Conservation (phyloP, 2,888 invertebrate species). For the Drosophila picticornis region DNA sequence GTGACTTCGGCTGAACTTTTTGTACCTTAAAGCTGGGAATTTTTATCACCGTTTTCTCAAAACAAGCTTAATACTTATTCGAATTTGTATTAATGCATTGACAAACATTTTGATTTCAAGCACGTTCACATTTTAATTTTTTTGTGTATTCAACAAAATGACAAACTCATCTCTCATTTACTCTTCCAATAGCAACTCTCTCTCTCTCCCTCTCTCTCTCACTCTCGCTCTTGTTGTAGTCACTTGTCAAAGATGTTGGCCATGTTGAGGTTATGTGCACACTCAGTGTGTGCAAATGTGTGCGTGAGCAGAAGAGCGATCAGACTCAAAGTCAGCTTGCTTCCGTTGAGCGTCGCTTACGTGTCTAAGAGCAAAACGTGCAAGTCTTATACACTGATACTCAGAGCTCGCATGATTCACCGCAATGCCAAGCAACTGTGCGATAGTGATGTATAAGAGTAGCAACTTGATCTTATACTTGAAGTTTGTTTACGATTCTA, state of each 20-base stretch:
- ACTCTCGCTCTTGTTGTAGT: background rate
- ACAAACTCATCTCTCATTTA: background rate
- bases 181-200: background rate
- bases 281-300: constrained; percentile 2
- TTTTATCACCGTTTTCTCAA: background rate
- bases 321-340: constrained; percentile 7
- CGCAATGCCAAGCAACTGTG: background rate
- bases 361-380: constrained; percentile 16
- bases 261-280: constrained; percentile 65
- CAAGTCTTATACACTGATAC: constrained; percentile 25
- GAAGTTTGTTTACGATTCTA: constrained; percentile 8
- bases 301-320: constrained; percentile 22
- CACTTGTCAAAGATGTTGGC: constrained; percentile 29
- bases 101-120: background rate
- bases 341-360: constrained; percentile 11
- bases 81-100: background rate
- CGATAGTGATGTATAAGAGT: constrained; percentile 4
- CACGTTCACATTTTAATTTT: background rate
- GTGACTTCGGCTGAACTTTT: background rate
- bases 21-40: background rate
- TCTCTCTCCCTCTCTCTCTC: background rate
- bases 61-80: background rate
- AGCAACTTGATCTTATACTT: constrained; percentile 14
- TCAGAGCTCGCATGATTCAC: constrained; percentile 23
- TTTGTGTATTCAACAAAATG: background rate